Percentiles rank a stretch among this genome's conserved stretches.
These are phyloP conservation scores for Mus pahari DNA, from an alignment of 2,113 vertebrate genomes.

Conservation along the genomic window DNA sequence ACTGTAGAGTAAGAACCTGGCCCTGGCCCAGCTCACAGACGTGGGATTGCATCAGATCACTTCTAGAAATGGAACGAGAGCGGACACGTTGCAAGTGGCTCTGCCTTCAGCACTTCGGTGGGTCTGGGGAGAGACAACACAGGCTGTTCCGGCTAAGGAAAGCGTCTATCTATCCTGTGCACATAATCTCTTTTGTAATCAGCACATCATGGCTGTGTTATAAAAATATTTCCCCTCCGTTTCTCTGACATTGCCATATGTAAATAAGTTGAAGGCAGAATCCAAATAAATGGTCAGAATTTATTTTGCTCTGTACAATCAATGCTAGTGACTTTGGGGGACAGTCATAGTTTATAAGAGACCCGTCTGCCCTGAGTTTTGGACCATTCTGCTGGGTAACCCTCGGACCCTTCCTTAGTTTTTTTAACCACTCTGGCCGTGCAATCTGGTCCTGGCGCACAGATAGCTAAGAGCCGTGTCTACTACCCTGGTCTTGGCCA, in stretches of 20 bases:
- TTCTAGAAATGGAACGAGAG: conserved; percentile 60
- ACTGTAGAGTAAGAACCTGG: conserved; percentile 2
- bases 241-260: background rate
- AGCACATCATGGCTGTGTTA: background rate
- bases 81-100: conserved; percentile 48
- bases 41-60: conserved; percentile 78
- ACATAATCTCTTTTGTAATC: background rate
- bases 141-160: background rate
- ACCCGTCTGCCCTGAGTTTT: background rate
- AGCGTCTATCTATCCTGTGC: too few relatives aligned
- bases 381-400: background rate
- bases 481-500: background rate
- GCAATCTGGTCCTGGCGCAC: background rate
- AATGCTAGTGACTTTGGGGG: background rate
- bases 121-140: background rate
- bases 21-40: background rate
- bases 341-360: background rate
- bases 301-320: background rate
- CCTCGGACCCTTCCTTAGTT: background rate
- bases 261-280: background rate
- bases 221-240: conserved; percentile 9
- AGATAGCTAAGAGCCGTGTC: background rate
- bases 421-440: background rate
- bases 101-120: background rate
- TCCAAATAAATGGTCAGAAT: background rate